phyloP scores from a whole-genome alignment of 1,140 invertebrate genomes.

The Medauroidea extradentata region DNA sequence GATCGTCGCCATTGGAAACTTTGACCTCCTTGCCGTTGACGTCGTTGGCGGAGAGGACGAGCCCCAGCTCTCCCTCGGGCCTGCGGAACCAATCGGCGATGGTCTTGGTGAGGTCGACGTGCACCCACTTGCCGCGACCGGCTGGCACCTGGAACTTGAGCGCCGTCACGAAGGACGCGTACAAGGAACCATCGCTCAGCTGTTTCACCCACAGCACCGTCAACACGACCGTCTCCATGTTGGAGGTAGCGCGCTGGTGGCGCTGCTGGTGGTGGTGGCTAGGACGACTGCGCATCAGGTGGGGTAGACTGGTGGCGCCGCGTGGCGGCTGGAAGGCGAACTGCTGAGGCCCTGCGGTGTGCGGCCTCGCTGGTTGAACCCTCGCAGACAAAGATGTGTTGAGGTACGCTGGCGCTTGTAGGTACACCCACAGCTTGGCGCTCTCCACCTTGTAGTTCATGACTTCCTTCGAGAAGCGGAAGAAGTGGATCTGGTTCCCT shows the following conservation, averaged over 20 bases:
- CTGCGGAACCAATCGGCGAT: slow-evolving; percentile 69
- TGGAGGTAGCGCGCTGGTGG: too few relatives aligned
- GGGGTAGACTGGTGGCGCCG: slow-evolving; percentile 15
- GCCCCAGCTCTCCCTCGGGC: slow-evolving; percentile 64
- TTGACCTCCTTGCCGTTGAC: slow-evolving; percentile 31
- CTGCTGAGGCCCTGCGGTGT: neutral
- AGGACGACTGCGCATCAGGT: too few relatives aligned
- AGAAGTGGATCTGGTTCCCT: slow-evolving; percentile 47
- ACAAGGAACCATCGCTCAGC: neutral
- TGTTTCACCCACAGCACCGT: too few relatives aligned
- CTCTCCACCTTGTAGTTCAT: slow-evolving; percentile 48
- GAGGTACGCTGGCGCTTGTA: slow-evolving; percentile 33
- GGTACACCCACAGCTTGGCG: slow-evolving; percentile 50
- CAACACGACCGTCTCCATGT: too few relatives aligned
- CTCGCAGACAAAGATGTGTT: too few relatives aligned
- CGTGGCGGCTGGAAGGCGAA: neutral
- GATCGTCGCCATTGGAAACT: slow-evolving; percentile 42
- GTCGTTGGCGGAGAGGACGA: slow-evolving; percentile 63
- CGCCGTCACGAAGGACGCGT: slow-evolving; percentile 20
- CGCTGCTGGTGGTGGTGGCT: too few relatives aligned
- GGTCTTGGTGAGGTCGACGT: slow-evolving; percentile 67
- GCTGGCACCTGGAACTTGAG: slow-evolving; percentile 12
- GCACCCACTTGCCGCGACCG: slow-evolving; percentile 62
- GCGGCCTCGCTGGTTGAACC: too few relatives aligned
- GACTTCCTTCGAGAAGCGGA: slow-evolving; percentile 53